Conservation (phyloP, 2,888 invertebrate genomes). For the Caenorhabditis sp. region DNA sequence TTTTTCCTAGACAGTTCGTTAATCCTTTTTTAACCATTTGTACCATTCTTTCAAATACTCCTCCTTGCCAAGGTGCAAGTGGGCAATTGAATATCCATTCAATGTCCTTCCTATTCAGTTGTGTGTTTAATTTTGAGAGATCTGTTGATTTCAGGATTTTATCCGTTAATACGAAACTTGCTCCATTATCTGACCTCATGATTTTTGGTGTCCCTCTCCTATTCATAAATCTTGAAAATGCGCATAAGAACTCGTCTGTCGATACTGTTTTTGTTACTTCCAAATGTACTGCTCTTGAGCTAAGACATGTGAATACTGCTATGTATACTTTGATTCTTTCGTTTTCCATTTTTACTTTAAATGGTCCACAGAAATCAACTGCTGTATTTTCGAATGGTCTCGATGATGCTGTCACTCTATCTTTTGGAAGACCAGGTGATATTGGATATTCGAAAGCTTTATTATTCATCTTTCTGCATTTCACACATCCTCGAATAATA, state of each 20-base stretch:
- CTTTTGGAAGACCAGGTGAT: conserved; percentile 2
- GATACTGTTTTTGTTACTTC: conserved; percentile 3
- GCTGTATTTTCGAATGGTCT: conserved; percentile 8
- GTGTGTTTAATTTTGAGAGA: background rate
- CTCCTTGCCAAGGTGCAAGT: conserved; percentile 8
- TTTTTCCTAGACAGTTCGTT: background rate
- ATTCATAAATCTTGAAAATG: conserved; percentile 7
- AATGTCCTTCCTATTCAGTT: background rate
- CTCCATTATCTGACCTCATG: conserved; percentile 15
- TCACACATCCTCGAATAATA: conserved; percentile 7
- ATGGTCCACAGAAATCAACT: conserved; percentile 8
- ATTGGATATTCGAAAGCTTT: background rate
- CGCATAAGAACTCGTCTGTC: conserved; percentile 14
- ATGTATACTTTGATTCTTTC: background rate
- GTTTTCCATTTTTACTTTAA: background rate
- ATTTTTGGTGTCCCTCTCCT: conserved; percentile 14
- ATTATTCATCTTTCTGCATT: conserved; percentile 8
- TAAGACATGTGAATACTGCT: conserved; percentile 14
- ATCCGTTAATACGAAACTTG: conserved; percentile 7
- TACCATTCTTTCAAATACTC: conserved; percentile 7
- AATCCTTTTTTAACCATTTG: background rate
- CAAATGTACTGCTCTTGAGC: conserved; percentile 12
- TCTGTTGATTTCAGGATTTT: conserved; percentile 6
- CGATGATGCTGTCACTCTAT: background rate
- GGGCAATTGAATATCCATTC: conserved; percentile 3